Percentiles rank a stretch among this genome's conserved stretches.
Conservation (phyloP, 2,888 invertebrate genomes). For the Synanthedon vespiformis region DNA sequence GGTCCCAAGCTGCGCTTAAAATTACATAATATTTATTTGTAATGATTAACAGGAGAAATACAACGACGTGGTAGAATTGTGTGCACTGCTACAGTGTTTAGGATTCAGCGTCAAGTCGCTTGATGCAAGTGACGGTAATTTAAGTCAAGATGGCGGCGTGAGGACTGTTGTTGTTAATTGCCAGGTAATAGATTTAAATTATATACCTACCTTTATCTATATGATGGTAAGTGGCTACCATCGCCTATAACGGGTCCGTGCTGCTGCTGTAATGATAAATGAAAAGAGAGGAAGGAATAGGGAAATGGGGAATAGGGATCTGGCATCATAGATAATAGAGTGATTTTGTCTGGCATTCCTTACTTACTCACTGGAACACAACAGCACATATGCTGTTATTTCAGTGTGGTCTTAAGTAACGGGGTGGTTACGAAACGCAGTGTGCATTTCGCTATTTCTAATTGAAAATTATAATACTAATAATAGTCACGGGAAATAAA, state of each 20-base stretch:
- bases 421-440: too few relatives aligned
- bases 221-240: too few relatives aligned
- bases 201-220: too few relatives aligned
- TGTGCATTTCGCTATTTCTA: neutral
- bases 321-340: too few relatives aligned
- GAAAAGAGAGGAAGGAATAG: too few relatives aligned
- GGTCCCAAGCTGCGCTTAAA: neutral
- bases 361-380: too few relatives aligned
- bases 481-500: neutral
- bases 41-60: constrained; percentile 31
- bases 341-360: too few relatives aligned
- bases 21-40: constrained; percentile 1
- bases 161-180: constrained; percentile 50
- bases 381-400: too few relatives aligned
- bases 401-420: too few relatives aligned
- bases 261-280: too few relatives aligned
- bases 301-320: too few relatives aligned
- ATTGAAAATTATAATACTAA: neutral
- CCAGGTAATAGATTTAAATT: constrained; percentile 24
- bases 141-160: constrained; percentile 33
- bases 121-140: constrained; percentile 33
- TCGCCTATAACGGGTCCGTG: too few relatives aligned
- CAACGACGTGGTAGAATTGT: constrained; percentile 53
- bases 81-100: constrained; percentile 49
- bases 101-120: constrained; percentile 51